These are phyloP conservation scores for Panagrolaimus sp. DNA, from an alignment of 1,140 invertebrate genomes.

Conservation along the genomic window DNA sequence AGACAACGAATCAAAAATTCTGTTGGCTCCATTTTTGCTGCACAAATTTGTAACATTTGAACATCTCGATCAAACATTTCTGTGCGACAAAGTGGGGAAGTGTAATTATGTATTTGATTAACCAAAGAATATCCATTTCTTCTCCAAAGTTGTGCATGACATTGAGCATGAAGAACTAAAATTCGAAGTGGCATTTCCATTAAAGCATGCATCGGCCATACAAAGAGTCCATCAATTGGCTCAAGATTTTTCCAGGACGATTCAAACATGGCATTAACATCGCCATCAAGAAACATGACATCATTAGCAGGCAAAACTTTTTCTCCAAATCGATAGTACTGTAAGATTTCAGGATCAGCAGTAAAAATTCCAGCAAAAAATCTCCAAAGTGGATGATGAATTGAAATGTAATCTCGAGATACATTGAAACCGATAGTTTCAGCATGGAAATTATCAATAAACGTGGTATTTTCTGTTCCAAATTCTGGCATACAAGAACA, in stretches of 20 bases:
- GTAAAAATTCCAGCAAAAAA: constrained; percentile 78
- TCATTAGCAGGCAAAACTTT: constrained; percentile 63
- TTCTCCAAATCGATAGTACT: constrained; percentile 32
- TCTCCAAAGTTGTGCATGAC: constrained; percentile 92
- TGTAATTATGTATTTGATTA: constrained; percentile 67
- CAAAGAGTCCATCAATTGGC: constrained; percentile 2
- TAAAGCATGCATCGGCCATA: not conserved
- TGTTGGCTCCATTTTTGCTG: constrained; percentile 62
- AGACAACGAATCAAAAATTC: constrained; percentile 87
- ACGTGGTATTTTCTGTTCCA: constrained; percentile 26
- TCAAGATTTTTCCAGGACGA: not conserved
- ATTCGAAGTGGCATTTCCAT: constrained; percentile 64
- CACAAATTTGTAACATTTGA: constrained; percentile 80
- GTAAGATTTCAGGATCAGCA: constrained; percentile 67
- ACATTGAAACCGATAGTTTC: constrained; percentile 80
- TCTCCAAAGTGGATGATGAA: constrained; percentile 78
- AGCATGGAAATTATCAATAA: constrained; percentile 41
- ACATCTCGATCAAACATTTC: constrained; percentile 89
- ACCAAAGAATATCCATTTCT: constrained; percentile 88
- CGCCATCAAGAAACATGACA: not conserved
- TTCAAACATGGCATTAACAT: not conserved
- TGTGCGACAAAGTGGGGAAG: constrained; percentile 46
- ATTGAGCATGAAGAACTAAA: constrained; percentile 64
- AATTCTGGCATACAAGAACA: constrained; percentile 20
- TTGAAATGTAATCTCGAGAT: constrained; percentile 74